These are phyloP conservation scores for Ancistrus triradiatus DNA, from an alignment of 2,113 vertebrate species.

Conservation along the genomic window DNA sequence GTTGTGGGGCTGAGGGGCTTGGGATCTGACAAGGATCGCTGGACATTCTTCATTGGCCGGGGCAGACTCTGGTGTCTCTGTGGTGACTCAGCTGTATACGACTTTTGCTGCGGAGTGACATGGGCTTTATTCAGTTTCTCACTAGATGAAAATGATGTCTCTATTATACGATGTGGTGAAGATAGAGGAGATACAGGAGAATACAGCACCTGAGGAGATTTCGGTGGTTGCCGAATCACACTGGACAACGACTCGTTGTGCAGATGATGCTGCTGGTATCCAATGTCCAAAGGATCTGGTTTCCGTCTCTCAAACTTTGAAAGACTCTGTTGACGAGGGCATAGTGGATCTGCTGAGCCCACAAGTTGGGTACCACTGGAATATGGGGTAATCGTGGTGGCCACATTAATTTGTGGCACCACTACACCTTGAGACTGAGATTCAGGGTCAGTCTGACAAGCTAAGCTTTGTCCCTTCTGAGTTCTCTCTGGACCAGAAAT, in stretches of 20 bases:
- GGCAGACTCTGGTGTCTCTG: slow-evolving; percentile 89
- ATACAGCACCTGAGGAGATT: slow-evolving; percentile 95
- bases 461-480: slow-evolving; percentile 85
- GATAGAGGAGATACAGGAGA: slow-evolving; percentile 93
- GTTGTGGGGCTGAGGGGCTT: slow-evolving; percentile 94
- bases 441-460: slow-evolving; percentile 92
- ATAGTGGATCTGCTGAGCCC: slow-evolving; percentile 70
- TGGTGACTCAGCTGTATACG: slow-evolving; percentile 80
- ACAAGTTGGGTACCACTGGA: slow-evolving; percentile 80
- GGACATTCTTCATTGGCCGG: slow-evolving; percentile 92
- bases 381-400: slow-evolving; percentile 86
- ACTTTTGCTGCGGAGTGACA: slow-evolving; percentile 93
- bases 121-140: slow-evolving; percentile 96
- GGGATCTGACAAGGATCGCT: slow-evolving; percentile 94
- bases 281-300: slow-evolving; percentile 91
- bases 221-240: slow-evolving; percentile 85
- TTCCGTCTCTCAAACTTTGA: slow-evolving; percentile 87
- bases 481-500: slow-evolving; percentile 95
- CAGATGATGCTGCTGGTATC: slow-evolving; percentile 88
- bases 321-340: slow-evolving; percentile 70
- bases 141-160: slow-evolving; percentile 84
- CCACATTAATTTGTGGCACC: slow-evolving; percentile 83
- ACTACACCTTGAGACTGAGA: slow-evolving; percentile 81
- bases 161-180: slow-evolving; percentile 88
- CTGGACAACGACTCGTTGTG: slow-evolving; percentile 87